Base-by-base conservation (phyloP, 2,888 invertebrate genomes). In the Palloptera scutellata region DNA sequence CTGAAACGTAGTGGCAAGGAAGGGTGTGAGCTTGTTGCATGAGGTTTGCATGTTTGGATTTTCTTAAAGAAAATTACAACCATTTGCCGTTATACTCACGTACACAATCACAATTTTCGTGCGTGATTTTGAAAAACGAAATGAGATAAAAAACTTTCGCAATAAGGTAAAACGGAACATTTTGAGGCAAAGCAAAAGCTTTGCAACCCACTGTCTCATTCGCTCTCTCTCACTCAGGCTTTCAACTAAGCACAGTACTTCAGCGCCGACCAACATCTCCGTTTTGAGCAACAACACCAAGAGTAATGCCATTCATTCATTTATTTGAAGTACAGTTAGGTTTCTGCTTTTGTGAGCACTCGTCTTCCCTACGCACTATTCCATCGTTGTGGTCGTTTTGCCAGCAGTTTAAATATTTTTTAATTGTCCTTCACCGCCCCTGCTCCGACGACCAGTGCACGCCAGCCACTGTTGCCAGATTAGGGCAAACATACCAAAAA, bases 381-480 rank as follows among this genome's bases (percentile, higher is more conserved):
- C 61, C 61, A 66, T 64, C 51, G 60, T 57, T 67, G 10, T 30
- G 17, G 40, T 17, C 60, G 20, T 15, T n/a, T 0, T 30, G 73
- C 75, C 76, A 76, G 75, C 75, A 75, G 74, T 77, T 81, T 77
- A 81, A 81, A 81, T 79, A 81, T 79, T 80, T 81, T 81, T 81
- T 81, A 81, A 81, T 81, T 81, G 81, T 75, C 76, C 73, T 74
- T 73, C 73, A 71, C 64, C 20, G 54, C 53, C 19, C 45, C 45
- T 30, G 6, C 30, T 6, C 30, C n/a, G n/a, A n/a, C n/a, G n/a
- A n/a, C n/a, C n/a, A n/a, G n/a, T n/a, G n/a, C n/a, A n/a, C n/a
- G n/a, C n/a, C n/a, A n/a, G n/a, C n/a, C n/a, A n/a, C n/a, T n/a
- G n/a, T n/a, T n/a, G n/a, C n/a, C n/a, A n/a, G n/a, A n/a, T n/a